These are phyloP conservation scores for Tetragnatha versicolor DNA, from an alignment of 1,140 invertebrate genomes.

Conservation along the genomic window DNA sequence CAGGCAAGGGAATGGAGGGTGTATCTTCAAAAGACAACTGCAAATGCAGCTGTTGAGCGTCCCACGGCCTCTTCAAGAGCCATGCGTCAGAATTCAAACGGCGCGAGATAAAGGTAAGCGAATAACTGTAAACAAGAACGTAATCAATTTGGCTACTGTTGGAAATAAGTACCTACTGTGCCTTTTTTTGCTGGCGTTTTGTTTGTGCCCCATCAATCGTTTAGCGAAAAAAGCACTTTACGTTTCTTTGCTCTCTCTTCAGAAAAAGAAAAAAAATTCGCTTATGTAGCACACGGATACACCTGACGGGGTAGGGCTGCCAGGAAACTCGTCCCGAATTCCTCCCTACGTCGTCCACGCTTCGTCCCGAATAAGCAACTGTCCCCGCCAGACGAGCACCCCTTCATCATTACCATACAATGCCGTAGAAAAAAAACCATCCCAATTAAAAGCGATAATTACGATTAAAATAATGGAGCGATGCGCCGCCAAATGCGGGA, in stretches of 20 bases:
- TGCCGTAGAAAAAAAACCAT: too few species aligned
- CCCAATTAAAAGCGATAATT: too few species aligned
- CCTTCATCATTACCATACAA: too few species aligned
- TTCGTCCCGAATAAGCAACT: too few species aligned
- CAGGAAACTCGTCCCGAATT: neutral
- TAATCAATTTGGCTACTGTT: conserved; percentile 43
- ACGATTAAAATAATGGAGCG: neutral
- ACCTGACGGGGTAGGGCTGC: conserved; percentile 19
- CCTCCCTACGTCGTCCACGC: too few species aligned
- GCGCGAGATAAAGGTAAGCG: neutral
- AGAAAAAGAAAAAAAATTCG: conserved; percentile 8
- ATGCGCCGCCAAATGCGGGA: neutral
- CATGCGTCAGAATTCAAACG: neutral
- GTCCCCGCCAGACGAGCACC: too few species aligned
- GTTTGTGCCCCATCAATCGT: neutral
- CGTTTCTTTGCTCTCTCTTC: conserved; percentile 28
- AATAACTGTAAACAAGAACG: conserved; percentile 40
- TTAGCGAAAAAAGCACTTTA: conserved; percentile 1
- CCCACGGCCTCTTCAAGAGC: neutral
- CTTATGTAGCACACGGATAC: neutral
- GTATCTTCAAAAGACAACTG: neutral
- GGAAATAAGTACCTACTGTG: conserved; percentile 4
- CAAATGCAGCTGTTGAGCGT: neutral
- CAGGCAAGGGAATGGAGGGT: too few species aligned
- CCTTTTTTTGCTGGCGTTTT: neutral